Conservation (phyloP, 2,888 invertebrate species). For the Tetragonula carbonaria region DNA sequence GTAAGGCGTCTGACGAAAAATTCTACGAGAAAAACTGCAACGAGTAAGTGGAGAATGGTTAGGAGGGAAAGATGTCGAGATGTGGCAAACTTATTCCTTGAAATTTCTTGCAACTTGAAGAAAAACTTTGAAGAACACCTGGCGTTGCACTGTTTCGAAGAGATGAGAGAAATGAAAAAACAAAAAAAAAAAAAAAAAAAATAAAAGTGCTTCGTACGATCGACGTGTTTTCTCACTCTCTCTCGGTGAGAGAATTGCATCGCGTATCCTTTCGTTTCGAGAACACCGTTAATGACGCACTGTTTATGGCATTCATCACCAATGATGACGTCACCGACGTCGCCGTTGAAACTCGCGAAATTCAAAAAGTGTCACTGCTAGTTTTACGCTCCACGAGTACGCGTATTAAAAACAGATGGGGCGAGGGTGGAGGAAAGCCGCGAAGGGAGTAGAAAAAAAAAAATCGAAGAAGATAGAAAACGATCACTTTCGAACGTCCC, state of each 20-base stretch:
- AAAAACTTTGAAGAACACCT: neutral
- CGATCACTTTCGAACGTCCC: slow-evolving; percentile 29
- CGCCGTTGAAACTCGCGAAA: slow-evolving; percentile 36
- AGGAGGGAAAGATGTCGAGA: neutral
- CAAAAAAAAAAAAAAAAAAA: neutral
- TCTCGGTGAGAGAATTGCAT: neutral
- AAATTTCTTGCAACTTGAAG: slow-evolving; percentile 13
- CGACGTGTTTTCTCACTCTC: neutral
- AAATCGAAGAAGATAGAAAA: neutral
- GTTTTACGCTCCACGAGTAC: slow-evolving; percentile 20
- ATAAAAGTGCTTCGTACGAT: neutral
- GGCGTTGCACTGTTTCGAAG: slow-evolving; percentile 18
- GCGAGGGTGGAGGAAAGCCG: too few species aligned
- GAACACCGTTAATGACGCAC: slow-evolving; percentile 49
- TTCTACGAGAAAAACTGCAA: neutral
- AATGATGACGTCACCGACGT: slow-evolving; percentile 45
- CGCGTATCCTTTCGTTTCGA: neutral
- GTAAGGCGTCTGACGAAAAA: neutral
- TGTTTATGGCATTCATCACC: slow-evolving; percentile 44
- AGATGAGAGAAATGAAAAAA: neutral
- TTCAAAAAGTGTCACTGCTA: slow-evolving; percentile 25
- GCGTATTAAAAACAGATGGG: neutral
- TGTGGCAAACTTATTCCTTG: slow-evolving; percentile 17
- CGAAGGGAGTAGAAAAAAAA: neutral
- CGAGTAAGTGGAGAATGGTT: neutral